phyloP scores from a whole-genome alignment of 2,888 invertebrate genomes.

The Acrobasis suavella region DNA sequence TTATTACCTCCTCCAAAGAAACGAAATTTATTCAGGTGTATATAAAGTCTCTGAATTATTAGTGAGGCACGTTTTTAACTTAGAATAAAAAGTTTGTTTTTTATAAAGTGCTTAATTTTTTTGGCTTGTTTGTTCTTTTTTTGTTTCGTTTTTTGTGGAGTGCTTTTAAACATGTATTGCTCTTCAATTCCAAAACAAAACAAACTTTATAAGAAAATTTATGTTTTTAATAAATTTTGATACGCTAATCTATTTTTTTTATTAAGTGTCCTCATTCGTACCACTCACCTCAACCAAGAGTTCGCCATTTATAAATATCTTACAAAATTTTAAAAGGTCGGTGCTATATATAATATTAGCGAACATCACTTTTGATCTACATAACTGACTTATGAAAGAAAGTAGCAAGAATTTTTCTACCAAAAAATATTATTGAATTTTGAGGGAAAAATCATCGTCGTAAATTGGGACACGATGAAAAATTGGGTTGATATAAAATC shows the following conservation, averaged over 20 bases:
- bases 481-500: neutral
- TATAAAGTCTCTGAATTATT: conserved; percentile 9
- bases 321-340: no score
- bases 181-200: neutral
- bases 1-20: conserved; percentile 7
- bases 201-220: no score
- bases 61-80: conserved; percentile 9
- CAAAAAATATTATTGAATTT: conserved; percentile 13
- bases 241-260: neutral
- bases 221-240: no score
- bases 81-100: conserved; percentile 3
- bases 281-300: neutral
- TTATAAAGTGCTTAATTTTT: neutral
- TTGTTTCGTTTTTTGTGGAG: neutral
- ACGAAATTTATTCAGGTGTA: conserved; percentile 17
- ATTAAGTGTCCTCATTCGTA: neutral
- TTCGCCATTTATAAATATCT: no score
- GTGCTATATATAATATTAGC: no score
- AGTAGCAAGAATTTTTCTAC: neutral
- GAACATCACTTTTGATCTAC: no score
- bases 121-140: neutral
- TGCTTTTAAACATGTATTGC: neutral
- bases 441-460: conserved; percentile 4
- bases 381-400: no score
- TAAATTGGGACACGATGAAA: neutral